Percentiles rank a stretch among this genome's conserved stretches.
These are phyloP conservation scores for Desoria tigrina DNA, from an alignment of 2,888 invertebrate species.

Conservation along the genomic window DNA sequence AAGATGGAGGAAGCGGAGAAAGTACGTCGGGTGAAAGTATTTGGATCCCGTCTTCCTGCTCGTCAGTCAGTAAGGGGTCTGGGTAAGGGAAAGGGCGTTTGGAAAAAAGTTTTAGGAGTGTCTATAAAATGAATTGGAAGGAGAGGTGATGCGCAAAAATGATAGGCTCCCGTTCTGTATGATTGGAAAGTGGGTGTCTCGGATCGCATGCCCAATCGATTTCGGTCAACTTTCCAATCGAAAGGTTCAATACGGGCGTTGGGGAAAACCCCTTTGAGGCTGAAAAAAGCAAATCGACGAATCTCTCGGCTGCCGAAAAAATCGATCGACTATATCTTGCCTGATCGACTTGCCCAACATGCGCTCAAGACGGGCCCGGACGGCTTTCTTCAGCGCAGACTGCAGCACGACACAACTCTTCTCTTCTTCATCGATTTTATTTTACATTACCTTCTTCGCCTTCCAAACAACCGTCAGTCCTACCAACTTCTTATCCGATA, in stretches of 20 bases:
- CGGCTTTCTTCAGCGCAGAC: conserved; percentile 52
- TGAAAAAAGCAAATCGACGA: conserved; percentile 53
- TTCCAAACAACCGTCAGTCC: conserved; percentile 20
- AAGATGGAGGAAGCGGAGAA: conserved; percentile 22
- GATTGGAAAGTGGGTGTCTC: conserved; percentile 46
- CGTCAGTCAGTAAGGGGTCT: neutral
- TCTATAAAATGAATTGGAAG: conserved; percentile 21
- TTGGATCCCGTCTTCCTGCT: no score
- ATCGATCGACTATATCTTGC: conserved; percentile 54
- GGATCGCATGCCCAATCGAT: conserved; percentile 54
- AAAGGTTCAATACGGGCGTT: conserved; percentile 50
- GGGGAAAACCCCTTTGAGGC: conserved; percentile 53
- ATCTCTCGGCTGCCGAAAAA: conserved; percentile 52
- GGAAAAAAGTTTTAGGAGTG: conserved; percentile 19
- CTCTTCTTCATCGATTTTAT: conserved; percentile 55
- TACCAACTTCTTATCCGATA: conserved; percentile 26
- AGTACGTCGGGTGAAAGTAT: conserved; percentile 4
- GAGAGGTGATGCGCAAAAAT: conserved; percentile 33
- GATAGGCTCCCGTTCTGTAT: conserved; percentile 29
- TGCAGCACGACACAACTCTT: conserved; percentile 29
- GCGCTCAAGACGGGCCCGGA: conserved; percentile 53
- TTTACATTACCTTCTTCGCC: conserved; percentile 37
- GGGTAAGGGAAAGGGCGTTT: conserved; percentile 17
- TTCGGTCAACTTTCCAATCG: conserved; percentile 53
- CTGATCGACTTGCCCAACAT: conserved; percentile 54